Evolutionary conservation across 2,888 invertebrate species (phyloP), one percentile per base, ranked within the genome.

Genomic region (Sepiola atlantica): DNA sequence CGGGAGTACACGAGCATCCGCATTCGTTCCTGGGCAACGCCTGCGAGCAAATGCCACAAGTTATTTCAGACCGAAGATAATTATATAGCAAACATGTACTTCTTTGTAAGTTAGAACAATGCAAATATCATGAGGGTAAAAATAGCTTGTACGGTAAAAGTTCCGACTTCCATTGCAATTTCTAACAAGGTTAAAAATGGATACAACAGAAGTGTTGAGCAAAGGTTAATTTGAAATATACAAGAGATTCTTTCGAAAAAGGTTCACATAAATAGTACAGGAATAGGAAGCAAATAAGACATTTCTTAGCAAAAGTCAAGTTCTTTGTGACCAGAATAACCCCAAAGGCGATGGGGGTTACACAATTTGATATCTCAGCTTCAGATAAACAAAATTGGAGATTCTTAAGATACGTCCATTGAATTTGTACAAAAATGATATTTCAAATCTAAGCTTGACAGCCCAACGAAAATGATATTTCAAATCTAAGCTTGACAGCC

Each of bases 161-260:
- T 28, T 28, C n/a, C 14, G 1, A 32, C n/a, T 77, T n/a, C 77
- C n/a, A n/a, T n/a, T 16, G 12, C n/a, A n/a, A 21, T 61, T 77
- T 77, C 18, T 77, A n/a, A 77, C 77, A 77, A 16, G n/a, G 77
- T 77, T 77, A 77, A 77, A 77, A 77, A 32, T 77, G n/a, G n/a
- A n/a, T 77, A 77, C 77, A 77, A 77, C n/a, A 77, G 32, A 77
- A 32, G 77, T 32, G 32, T 77, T 77, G 77, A 77, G n/a, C n/a
- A 77, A 77, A 77, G 77, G 77, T 77, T 77, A 77, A 77, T 77
- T 77, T 77, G 77, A 77, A 77, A 77, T n/a, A n/a, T 77, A 77
- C 77, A 16, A n/a, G 77, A 77, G n/a, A 16, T 77, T 77, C 77
- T n/a, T n/a, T 77, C 12, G n/a, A 77, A 77, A 77, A 77, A n/a